Percentiles rank a stretch among this genome's conserved stretches.
phyloP scores from a whole-genome alignment of 2,113 vertebrate genomes.

The Nycticebus coucang region DNA sequence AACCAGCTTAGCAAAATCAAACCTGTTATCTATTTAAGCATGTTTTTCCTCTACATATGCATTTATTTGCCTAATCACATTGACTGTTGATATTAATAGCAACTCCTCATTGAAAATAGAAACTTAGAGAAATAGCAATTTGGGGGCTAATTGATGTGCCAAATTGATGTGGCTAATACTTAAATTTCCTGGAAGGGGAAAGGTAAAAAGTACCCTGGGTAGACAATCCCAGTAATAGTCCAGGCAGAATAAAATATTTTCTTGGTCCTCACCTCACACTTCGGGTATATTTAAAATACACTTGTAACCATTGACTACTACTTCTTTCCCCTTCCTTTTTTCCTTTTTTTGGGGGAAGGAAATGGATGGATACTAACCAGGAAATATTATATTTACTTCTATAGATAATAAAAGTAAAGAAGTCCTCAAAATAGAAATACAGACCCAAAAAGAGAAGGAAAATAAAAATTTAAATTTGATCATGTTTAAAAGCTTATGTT shows the following conservation, averaged over 20 bases:
- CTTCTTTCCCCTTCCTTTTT: background rate
- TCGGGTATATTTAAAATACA: background rate
- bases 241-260: slow-evolving; percentile 31
- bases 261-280: background rate
- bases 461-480: slow-evolving; percentile 26
- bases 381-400: slow-evolving; percentile 23
- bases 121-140: slow-evolving; percentile 37
- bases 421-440: slow-evolving; percentile 17
- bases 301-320: slow-evolving; percentile 12
- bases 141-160: no score
- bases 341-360: background rate
- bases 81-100: slow-evolving; percentile 8
- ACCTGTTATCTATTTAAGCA: slow-evolving; percentile 21
- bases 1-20: slow-evolving; percentile 33
- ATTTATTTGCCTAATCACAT: background rate
- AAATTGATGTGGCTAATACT: background rate
- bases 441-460: slow-evolving; percentile 6
- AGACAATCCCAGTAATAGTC: slow-evolving; percentile 4
- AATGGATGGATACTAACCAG: background rate
- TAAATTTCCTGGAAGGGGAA: background rate
- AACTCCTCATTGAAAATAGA: slow-evolving; percentile 37
- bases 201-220: background rate
- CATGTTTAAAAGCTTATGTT: slow-evolving; percentile 5
- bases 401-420: slow-evolving; percentile 31
- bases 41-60: slow-evolving; percentile 56